Conservation (phyloP, 1,140 invertebrate species). For the Homalodisca vitripennis region DNA sequence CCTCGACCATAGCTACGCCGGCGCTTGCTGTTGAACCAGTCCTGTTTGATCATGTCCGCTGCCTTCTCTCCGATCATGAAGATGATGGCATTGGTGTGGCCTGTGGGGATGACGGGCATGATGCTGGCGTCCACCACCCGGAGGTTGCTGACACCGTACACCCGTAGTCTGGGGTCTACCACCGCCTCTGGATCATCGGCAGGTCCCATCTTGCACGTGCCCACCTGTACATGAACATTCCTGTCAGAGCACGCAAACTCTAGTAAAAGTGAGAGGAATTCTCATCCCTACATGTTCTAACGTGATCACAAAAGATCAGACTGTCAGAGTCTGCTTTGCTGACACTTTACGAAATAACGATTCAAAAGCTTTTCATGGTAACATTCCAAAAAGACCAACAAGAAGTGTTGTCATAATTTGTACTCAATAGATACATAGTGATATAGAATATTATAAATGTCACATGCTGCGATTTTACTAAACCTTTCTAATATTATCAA, state of each 20-base stretch:
- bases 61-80: constrained; percentile 60
- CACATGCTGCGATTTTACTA: no score
- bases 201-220: constrained; percentile 53
- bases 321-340: neutral
- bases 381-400: neutral
- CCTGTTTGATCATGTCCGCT: constrained; percentile 54
- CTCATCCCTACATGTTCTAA: neutral
- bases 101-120: constrained; percentile 50
- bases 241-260: no score
- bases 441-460: no score
- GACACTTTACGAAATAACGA: neutral
- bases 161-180: constrained; percentile 43
- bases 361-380: neutral
- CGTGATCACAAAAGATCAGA: neutral
- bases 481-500: no score
- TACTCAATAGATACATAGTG: no score
- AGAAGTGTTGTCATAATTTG: neutral
- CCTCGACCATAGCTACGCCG: constrained; percentile 2
- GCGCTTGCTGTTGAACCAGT: constrained; percentile 34
- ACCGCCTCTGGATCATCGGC: constrained; percentile 43
- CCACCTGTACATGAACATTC: constrained; percentile 37
- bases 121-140: constrained; percentile 49
- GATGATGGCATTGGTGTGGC: constrained; percentile 54
- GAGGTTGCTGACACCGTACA: constrained; percentile 35
- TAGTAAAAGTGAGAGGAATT: neutral